These are phyloP conservation scores for Alaudala cheleensis DNA, from an alignment of 2,113 vertebrate genomes.

Conservation along the genomic window DNA sequence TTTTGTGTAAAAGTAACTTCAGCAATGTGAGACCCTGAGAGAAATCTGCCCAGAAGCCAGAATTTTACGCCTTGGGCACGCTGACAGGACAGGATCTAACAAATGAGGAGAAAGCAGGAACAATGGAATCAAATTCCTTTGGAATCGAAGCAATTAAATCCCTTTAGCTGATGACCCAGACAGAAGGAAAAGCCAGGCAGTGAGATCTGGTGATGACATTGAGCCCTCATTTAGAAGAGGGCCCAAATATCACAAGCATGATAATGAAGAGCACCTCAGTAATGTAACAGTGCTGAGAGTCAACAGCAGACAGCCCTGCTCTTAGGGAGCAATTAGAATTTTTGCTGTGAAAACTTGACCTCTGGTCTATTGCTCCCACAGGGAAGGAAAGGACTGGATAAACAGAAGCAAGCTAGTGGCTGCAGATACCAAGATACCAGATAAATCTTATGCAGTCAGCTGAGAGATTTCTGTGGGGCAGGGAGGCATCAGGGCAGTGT, in stretches of 20 bases:
- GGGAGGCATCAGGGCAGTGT: background rate
- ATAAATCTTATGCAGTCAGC: rapidly evolving
- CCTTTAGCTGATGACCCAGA: background rate
- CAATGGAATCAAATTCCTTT: background rate
- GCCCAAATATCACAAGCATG: background rate
- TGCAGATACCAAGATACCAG: background rate
- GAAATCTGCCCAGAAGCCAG: background rate
- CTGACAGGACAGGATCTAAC: background rate
- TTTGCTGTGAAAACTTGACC: background rate
- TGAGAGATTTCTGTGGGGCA: background rate
- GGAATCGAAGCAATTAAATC: background rate
- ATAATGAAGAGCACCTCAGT: background rate
- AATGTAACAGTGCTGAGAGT: background rate
- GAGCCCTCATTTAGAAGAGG: background rate
- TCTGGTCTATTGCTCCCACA: background rate
- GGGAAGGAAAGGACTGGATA: background rate
- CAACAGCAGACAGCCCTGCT: background rate
- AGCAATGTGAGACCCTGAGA: background rate
- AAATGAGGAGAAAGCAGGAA: background rate
- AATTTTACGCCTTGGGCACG: background rate
- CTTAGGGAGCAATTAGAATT: background rate
- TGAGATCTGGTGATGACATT: background rate
- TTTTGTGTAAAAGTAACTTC: background rate
- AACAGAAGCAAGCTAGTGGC: background rate
- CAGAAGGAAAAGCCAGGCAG: background rate